Evolutionary conservation across 92 coral and sea anemone species (phyloP).

Genomic region (Siderastrea radians): DNA sequence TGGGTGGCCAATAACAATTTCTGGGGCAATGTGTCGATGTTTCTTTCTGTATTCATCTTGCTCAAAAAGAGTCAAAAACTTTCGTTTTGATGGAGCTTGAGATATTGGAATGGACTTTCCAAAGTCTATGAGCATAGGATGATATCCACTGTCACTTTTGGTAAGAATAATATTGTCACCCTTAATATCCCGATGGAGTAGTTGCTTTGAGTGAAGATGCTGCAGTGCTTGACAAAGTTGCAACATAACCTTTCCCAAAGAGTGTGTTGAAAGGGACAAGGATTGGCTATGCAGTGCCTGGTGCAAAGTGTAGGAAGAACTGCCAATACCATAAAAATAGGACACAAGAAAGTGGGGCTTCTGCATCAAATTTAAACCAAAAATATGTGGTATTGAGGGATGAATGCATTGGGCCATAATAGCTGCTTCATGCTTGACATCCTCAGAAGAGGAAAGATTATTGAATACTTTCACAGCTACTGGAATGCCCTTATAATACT

Average conservation of each 20-base stretch:
- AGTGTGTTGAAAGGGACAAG: background rate
- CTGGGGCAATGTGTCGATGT: background rate
- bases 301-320: slow-evolving; percentile 23
- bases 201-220: slow-evolving; percentile 31
- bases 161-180: slow-evolving; percentile 47
- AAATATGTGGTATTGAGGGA: slow-evolving; percentile 35
- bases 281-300: slow-evolving; percentile 3
- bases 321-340: slow-evolving; percentile 41
- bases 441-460: slow-evolving; percentile 47
- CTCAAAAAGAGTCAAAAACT: background rate
- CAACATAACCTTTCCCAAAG: background rate
- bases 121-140: slow-evolving; percentile 14
- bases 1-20: slow-evolving; percentile 37
- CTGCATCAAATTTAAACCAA: slow-evolving; percentile 32
- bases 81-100: background rate
- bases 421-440: slow-evolving; percentile 44
- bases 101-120: slow-evolving; percentile 17
- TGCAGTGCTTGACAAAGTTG: slow-evolving; percentile 42
- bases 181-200: slow-evolving; percentile 41
- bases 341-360: slow-evolving; percentile 61
- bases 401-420: slow-evolving; percentile 33
- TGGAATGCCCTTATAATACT: slow-evolving; percentile 55
- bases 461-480: slow-evolving; percentile 53
- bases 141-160: slow-evolving; percentile 10
- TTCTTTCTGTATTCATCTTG: slow-evolving; percentile 19